phyloP scores from a whole-genome alignment of 2,113 vertebrate genomes.

The Crotalus horridus region DNA sequence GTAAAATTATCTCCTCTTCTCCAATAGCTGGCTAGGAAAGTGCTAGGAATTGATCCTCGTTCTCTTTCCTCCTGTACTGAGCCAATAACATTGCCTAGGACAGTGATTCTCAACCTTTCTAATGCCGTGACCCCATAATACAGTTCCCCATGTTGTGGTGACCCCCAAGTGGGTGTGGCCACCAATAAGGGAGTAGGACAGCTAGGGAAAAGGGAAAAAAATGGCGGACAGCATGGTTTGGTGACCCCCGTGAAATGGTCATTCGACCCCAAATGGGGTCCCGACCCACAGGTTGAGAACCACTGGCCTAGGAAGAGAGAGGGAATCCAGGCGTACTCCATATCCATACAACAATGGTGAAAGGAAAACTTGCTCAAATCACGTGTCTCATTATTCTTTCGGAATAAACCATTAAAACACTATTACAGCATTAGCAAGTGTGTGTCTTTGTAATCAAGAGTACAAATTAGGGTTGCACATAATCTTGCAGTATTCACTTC shows the following conservation, averaged over 20 bases:
- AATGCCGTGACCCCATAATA: no score
- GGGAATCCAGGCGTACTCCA: not conserved
- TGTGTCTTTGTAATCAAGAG: not conserved
- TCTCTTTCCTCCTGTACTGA: not conserved
- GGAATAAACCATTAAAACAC: not conserved
- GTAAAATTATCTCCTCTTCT: not conserved
- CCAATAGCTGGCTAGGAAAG: not conserved
- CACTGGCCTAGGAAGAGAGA: not conserved
- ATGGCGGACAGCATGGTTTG: no score
- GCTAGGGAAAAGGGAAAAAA: no score
- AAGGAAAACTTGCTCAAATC: not conserved
- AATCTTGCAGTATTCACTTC: not conserved
- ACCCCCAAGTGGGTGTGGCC: no score
- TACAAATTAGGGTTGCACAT: not conserved
- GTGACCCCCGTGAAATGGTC: no score
- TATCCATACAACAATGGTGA: not conserved
- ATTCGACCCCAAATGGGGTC: no score
- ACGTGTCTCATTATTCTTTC: not conserved
- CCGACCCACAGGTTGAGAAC: no score
- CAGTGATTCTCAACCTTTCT: no score
- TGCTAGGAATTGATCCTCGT: not conserved
- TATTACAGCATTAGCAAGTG: not conserved
- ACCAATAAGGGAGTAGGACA: no score
- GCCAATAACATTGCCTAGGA: not conserved
- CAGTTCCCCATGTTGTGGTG: no score